A percentile compares a stretch with the other conserved stretches of the same genome.
Conservation (phyloP, 2,113 vertebrate species). For the Ifrita kowaldi region DNA sequence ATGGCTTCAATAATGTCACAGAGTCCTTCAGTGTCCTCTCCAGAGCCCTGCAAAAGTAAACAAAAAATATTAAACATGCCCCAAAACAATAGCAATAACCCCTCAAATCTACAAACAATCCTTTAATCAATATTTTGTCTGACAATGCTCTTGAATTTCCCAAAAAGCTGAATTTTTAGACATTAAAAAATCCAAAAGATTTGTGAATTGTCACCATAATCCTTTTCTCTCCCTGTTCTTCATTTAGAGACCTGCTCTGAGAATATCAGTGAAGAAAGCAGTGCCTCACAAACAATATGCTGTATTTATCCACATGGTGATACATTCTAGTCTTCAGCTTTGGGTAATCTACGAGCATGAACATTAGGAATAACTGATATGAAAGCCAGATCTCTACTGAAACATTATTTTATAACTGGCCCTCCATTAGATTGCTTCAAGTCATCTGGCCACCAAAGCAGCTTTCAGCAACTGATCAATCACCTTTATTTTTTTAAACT, state of each 20-base stretch:
- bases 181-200: background rate
- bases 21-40: conserved; percentile 83
- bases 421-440: background rate
- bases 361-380: background rate
- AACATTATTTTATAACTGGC: background rate
- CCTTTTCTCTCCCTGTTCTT: background rate
- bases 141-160: background rate
- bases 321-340: background rate
- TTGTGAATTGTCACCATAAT: background rate
- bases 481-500: background rate
- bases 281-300: background rate
- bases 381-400: background rate
- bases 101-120: background rate
- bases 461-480: background rate
- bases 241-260: background rate
- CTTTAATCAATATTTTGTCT: background rate
- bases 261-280: background rate
- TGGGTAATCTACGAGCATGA: background rate
- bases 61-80: background rate
- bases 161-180: background rate
- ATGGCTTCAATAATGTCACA: conserved; percentile 89
- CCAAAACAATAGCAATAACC: background rate
- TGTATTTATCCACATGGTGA: background rate
- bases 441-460: background rate
- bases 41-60: conserved; percentile 63